These are phyloP conservation scores for Orthosia cruda DNA, from an alignment of 2,888 invertebrate genomes.

Conservation along the genomic window DNA sequence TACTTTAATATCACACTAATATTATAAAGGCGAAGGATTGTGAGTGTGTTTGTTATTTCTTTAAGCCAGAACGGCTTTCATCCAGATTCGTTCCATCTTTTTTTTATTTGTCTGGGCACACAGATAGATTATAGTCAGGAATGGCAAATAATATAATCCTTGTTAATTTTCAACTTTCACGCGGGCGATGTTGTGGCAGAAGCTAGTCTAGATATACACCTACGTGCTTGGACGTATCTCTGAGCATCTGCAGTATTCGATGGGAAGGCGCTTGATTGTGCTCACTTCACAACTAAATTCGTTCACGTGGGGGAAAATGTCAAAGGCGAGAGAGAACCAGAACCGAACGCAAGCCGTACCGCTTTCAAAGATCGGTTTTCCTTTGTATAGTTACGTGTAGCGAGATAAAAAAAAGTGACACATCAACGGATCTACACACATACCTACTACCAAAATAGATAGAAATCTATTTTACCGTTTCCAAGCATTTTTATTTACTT, in stretches of 20 bases:
- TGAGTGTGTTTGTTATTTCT: too few species aligned
- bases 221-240: constrained; percentile 8
- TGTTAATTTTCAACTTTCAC: too few species aligned
- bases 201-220: neutral
- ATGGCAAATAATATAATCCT: too few species aligned
- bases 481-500: constrained; percentile 29
- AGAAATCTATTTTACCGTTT: constrained; percentile 30
- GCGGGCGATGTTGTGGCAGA: too few species aligned
- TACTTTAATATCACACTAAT: too few species aligned
- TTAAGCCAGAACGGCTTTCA: too few species aligned
- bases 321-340: constrained; percentile 68
- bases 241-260: constrained; percentile 57
- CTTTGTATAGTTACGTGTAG: constrained; percentile 57
- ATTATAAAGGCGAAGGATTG: too few species aligned
- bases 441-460: constrained; percentile 4
- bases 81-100: too few species aligned
- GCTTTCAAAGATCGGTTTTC: constrained; percentile 56
- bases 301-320: constrained; percentile 70
- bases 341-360: constrained; percentile 57
- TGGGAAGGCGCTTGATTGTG: constrained; percentile 71
- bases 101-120: too few species aligned
- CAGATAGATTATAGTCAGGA: too few species aligned
- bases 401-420: constrained; percentile 49
- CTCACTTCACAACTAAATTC: constrained; percentile 75
- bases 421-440: constrained; percentile 19